Conservation (phyloP, 2,113 vertebrate genomes). For the Rhea americana region DNA sequence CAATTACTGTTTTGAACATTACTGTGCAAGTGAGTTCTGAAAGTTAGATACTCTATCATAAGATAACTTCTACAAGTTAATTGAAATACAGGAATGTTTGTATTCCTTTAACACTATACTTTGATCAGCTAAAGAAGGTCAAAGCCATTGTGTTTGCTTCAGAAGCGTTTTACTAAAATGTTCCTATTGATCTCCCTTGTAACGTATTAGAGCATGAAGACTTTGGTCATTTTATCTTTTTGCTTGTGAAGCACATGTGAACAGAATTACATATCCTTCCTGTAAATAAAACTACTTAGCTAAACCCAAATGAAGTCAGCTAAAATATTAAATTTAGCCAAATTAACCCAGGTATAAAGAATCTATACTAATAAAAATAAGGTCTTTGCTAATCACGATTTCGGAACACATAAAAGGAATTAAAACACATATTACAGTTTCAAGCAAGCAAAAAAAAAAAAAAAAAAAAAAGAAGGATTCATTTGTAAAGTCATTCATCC, state of each 20-base stretch:
- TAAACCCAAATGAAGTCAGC: background rate
- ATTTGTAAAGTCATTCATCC: too few species aligned
- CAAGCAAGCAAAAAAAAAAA: too few species aligned
- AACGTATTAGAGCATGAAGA: background rate
- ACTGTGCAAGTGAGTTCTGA: background rate
- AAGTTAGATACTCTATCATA: background rate
- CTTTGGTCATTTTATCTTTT: background rate
- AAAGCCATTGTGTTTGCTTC: background rate
- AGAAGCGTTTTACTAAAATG: background rate
- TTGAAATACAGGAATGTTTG: background rate
- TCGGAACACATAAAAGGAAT: background rate
- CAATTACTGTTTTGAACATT: background rate
- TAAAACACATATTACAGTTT: background rate
- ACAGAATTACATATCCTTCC: background rate
- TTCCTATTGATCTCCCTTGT: background rate
- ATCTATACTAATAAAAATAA: background rate
- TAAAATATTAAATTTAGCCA: background rate
- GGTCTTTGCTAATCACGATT: rapidly evolving
- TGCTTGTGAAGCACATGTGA: rapidly evolving
- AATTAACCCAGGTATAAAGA: background rate
- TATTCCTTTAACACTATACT: background rate
- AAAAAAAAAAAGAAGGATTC: too few species aligned
- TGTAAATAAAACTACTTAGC: background rate
- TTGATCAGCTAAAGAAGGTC: background rate
- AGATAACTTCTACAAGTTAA: background rate